Base-by-base conservation (phyloP, 2,888 invertebrate species). In the Thecophora atra region DNA sequence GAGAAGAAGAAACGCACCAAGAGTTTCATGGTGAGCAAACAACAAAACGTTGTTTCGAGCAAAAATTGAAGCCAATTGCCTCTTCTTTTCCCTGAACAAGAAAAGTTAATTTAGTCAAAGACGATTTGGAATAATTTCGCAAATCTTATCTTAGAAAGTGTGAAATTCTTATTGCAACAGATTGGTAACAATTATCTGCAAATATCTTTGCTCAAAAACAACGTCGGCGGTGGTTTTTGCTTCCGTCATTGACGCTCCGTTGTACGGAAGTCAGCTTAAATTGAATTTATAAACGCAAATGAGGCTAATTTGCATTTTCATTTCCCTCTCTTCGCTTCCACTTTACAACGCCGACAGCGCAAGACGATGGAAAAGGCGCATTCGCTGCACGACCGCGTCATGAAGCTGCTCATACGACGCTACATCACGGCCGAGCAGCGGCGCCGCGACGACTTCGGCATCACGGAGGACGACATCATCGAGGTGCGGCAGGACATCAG, bases 401-500 rank as follows among this genome's bases (percentile, higher is more conserved):
- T 98, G 93, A 90, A 93, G 76, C 90, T 96, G 67, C 87, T 98
- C 74, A 93, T 98, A 28, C 91, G 96, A 70, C 90, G 98, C 51
- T 98, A 97, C 88, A 93, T 98, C 19, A 96, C 94, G 0, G 92
- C 94, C 0, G 95, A 95, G 84, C 96, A 96, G 85, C 88, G 94
- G 60, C 95, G 94, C 77, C 90, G 95, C 66, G 97, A 98, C 83
- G 95, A 96, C 70, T 94, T 92, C 74, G 95, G 96, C 11, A 94
- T 98, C 28, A 97, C 96, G 0, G 98, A 98, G 84, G 99, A 99
- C 86, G 98, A 99, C 86, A 95, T 99, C 76, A 97, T 97, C 91
- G 99, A 99, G 88, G 96, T 98, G 81, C 91, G 98, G 79, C 98
- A 98, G 83, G 98, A 98, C 84, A 97, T 98, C 76, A 97, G 96